phyloP scores from a whole-genome alignment of 2,888 invertebrate genomes.

The Willowsia nigromaculata region DNA sequence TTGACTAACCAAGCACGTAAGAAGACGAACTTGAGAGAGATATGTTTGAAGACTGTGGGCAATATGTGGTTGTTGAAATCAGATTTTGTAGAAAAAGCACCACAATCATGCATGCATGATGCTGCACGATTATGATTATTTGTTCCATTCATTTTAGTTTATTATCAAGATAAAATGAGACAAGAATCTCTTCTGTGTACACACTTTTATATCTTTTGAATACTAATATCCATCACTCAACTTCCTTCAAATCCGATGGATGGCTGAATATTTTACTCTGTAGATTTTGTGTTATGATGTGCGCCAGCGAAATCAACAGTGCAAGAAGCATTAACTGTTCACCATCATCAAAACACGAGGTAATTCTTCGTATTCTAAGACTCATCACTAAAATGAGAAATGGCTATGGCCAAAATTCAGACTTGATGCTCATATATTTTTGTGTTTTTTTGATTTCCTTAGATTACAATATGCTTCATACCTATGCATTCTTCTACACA shows the following conservation, averaged over 20 bases:
- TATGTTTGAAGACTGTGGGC: background rate
- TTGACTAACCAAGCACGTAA: constrained; percentile 40
- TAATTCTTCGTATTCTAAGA: too few species aligned
- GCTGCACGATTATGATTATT: too few species aligned
- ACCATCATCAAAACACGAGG: too few species aligned
- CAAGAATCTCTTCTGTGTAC: constrained; percentile 36
- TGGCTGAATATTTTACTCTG: background rate
- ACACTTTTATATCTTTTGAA: background rate
- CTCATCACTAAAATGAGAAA: too few species aligned
- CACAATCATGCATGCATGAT: too few species aligned
- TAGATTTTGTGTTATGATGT: background rate
- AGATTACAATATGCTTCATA: too few species aligned
- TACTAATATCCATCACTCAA: background rate
- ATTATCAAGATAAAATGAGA: too few species aligned
- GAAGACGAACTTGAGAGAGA: background rate
- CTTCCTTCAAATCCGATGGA: background rate
- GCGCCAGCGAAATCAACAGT: background rate
- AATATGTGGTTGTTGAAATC: background rate
- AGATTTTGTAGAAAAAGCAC: background rate
- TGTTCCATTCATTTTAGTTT: too few species aligned
- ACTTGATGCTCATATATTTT: too few species aligned
- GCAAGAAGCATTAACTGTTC: background rate
- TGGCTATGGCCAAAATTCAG: too few species aligned
- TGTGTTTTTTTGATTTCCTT: too few species aligned
- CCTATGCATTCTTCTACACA: background rate